Evolutionary conservation across 2,888 invertebrate species (phyloP), one percentile per base, ranked within the genome.

Genomic region (Notocelia uddmanniana): DNA sequence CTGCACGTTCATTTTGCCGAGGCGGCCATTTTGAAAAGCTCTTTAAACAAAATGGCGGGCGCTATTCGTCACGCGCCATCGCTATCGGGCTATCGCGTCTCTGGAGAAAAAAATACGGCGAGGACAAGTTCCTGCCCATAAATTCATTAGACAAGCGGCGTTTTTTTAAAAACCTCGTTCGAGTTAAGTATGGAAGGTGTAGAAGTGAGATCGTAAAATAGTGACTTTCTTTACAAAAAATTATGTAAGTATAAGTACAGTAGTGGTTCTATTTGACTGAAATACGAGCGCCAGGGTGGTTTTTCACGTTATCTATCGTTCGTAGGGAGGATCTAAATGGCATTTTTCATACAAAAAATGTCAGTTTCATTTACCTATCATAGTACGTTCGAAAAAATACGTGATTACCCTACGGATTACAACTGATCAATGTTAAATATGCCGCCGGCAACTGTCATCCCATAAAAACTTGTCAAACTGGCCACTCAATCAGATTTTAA

Each of bases 81-180:
- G 86, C 86, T 89, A 92, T 92, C 91, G 87, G 84, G 77, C 89
- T 90, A 89, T 90, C 91, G 85, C 81, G 86, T 84, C 87, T 84
- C 87, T 74, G 76, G 90, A 87, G 90, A 87, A 88, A 90, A 89
- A 90, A 89, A 83, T 83, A 83, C 83, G 81, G 81, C 75, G 77
- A 81, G 88, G 87, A 89, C 91, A 91, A 92, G 89, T 92, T 92
- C 92, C 92, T 87, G 89, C 82, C 89, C 90, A 91, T 94, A 94
- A 94, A 94, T 94, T 94, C 93, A 94, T 94, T 94, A 93, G 90
- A 88, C 90, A 59, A 85, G 80, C 87, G 86, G 79, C 85, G 87
- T 85, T 86, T 83, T 87, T 91, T 91, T 90, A 86, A 86, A 90
- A 92, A 89, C 88, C 90, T 88, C 89, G 88, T 89, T 83, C 85